Conservation (phyloP, 1,140 invertebrate species). For the Ostrea denselamellosa region DNA sequence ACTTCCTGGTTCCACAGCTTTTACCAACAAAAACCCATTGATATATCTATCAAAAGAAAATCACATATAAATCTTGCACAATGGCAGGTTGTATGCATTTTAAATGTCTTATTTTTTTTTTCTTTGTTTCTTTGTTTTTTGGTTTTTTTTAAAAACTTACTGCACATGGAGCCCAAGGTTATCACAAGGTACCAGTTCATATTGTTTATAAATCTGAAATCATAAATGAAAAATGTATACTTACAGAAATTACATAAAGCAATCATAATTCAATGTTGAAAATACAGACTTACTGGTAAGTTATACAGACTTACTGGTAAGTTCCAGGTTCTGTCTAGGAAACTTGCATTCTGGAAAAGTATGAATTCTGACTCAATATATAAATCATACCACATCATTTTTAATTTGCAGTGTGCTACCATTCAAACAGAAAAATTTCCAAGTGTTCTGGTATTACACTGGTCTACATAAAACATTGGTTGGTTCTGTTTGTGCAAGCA, state of each 20-base stretch:
- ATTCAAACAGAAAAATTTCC: too few species aligned
- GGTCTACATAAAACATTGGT: too few species aligned
- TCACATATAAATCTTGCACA: not conserved
- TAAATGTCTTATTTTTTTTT: not conserved
- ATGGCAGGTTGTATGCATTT: not conserved
- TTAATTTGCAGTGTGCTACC: not conserved
- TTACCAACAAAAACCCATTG: conserved; percentile 63
- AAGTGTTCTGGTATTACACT: too few species aligned
- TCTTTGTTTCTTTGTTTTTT: too few species aligned
- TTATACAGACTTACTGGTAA: conserved; percentile 63
- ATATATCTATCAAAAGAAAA: conserved; percentile 59
- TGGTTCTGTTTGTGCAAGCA: too few species aligned
- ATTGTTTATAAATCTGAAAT: conserved; percentile 66
- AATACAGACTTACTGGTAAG: conserved; percentile 61
- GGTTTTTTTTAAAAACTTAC: conserved; percentile 62
- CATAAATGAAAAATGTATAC: not conserved
- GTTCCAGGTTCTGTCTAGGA: conserved; percentile 68
- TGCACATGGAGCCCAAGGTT: conserved; percentile 68
- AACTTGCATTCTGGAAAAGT: conserved; percentile 65
- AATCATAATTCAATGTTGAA: too few species aligned
- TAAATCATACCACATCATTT: not conserved
- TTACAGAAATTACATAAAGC: too few species aligned
- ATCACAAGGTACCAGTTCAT: conserved; percentile 72
- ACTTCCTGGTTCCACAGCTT: conserved; percentile 65
- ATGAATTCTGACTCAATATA: not conserved